A percentile compares a stretch with the other conserved stretches of the same genome.
phyloP scores from a whole-genome alignment of 1,140 invertebrate genomes.

The Phymastichus coffea region DNA sequence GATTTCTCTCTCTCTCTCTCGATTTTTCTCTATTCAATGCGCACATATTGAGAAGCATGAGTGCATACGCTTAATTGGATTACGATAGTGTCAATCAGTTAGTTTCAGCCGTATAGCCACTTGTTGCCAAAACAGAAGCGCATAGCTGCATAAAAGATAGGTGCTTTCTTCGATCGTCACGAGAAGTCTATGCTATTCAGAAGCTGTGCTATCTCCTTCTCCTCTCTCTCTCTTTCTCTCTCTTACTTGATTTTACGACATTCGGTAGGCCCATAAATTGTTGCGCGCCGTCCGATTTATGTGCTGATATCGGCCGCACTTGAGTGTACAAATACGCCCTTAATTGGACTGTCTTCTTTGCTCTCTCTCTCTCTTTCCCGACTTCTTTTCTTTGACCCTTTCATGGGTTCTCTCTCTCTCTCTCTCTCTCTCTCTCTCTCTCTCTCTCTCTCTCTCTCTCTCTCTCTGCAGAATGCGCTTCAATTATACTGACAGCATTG shows the following conservation, averaged over 20 bases:
- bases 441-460: background rate
- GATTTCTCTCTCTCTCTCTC: background rate
- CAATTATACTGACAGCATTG: background rate
- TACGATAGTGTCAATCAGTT: constrained; percentile 19
- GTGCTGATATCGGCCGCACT: constrained; percentile 45
- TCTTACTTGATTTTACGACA: constrained; percentile 42
- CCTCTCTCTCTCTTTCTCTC: background rate
- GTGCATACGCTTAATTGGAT: constrained; percentile 11
- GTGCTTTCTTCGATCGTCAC: no score
- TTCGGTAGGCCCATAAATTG: constrained; percentile 46
- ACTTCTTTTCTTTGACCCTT: background rate
- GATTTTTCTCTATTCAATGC: background rate
- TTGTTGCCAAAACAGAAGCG: background rate
- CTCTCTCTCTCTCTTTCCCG: constrained; percentile 17
- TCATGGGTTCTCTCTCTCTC: background rate
- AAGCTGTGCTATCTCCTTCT: no score
- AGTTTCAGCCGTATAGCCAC: no score
- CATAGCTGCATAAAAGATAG: no score
- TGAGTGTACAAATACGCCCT: constrained; percentile 47
- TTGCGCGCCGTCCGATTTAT: constrained; percentile 41
- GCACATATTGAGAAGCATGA: background rate
- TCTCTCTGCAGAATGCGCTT: background rate
- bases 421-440: background rate
- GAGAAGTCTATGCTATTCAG: no score
- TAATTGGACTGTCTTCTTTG: constrained; percentile 46